Evolutionary conservation across 1,140 invertebrate species (phyloP).

Genomic region (Atta texana): DNA sequence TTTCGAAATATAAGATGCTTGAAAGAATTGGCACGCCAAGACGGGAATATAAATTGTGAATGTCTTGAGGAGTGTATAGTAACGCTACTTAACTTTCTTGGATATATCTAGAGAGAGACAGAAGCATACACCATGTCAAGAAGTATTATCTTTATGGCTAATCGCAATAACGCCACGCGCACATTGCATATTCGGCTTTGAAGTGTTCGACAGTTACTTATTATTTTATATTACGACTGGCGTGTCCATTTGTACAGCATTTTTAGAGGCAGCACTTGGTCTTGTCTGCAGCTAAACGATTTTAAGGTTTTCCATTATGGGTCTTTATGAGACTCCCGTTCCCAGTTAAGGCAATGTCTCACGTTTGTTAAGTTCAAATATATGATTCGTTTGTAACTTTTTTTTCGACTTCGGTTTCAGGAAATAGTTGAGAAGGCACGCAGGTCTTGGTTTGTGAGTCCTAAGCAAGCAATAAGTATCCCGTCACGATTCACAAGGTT

Average conservation of each 20-base stretch:
- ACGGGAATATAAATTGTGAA: not conserved
- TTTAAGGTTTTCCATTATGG: conserved; percentile 65
- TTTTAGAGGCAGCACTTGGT: conserved; percentile 51
- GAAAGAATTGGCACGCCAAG: not conserved
- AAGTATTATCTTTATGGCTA: conserved; percentile 10
- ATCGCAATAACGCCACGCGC: conserved; percentile 10
- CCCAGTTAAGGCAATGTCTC: conserved; percentile 54
- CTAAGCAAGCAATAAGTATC: conserved; percentile 72
- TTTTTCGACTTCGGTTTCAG: conserved; percentile 52
- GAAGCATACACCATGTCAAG: not conserved
- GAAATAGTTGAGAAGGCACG: conserved; percentile 24
- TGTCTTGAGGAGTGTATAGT: not conserved
- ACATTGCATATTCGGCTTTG: not conserved
- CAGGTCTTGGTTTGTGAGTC: conserved; percentile 17
- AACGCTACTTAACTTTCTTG: conserved; percentile 7
- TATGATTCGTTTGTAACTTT: conserved; percentile 58
- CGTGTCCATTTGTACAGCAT: conserved; percentile 27
- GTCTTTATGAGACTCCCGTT: conserved; percentile 56
- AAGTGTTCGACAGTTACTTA: conserved; percentile 41
- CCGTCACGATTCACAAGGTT: conserved; percentile 1
- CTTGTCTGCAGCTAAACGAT: conserved; percentile 40
- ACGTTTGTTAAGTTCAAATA: conserved; percentile 39
- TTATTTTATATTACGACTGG: conserved; percentile 64
- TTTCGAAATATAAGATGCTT: not conserved
- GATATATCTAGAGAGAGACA: not conserved